A percentile compares a stretch with the other conserved stretches of the same genome.
Evolutionary conservation across 2,888 invertebrate species (phyloP).

Genomic region (Tetropium fuscum): DNA sequence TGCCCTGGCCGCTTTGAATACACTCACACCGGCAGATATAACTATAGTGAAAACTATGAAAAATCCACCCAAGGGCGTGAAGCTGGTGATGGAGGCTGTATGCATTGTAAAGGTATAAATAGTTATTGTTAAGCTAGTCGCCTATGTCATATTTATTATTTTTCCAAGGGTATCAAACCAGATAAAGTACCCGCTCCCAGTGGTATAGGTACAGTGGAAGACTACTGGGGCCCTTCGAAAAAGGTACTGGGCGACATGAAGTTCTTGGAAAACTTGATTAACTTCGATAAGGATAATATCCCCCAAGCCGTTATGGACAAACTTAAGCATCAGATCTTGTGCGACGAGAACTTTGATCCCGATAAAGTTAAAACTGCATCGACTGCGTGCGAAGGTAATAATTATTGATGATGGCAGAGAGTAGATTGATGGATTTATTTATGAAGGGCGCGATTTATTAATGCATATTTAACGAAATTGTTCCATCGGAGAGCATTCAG

Average conservation of each 20-base stretch:
- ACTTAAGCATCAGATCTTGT: conserved; percentile 82
- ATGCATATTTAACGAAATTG: too few species aligned
- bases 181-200: conserved; percentile 86
- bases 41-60: conserved; percentile 97
- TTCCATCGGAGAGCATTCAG: too few species aligned
- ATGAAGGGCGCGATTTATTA: too few species aligned
- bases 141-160: conserved; percentile 15
- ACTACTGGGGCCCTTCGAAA: conserved; percentile 94
- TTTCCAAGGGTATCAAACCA: conserved; percentile 83
- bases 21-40: conserved; percentile 90
- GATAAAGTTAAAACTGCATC: conserved; percentile 91
- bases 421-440: too few species aligned
- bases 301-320: conserved; percentile 85
- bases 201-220: conserved; percentile 87
- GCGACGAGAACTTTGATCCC: conserved; percentile 90
- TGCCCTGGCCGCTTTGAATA: conserved; percentile 89
- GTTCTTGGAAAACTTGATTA: conserved; percentile 87
- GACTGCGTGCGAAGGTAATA: conserved; percentile 88
- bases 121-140: background rate
- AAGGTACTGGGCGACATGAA: conserved; percentile 90
- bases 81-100: conserved; percentile 94
- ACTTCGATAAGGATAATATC: conserved; percentile 95
- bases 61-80: conserved; percentile 91
- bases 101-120: conserved; percentile 84
- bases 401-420: too few species aligned